Evolutionary conservation across 2,888 invertebrate species (phyloP).

Genomic region (Cantharis nigra): DNA sequence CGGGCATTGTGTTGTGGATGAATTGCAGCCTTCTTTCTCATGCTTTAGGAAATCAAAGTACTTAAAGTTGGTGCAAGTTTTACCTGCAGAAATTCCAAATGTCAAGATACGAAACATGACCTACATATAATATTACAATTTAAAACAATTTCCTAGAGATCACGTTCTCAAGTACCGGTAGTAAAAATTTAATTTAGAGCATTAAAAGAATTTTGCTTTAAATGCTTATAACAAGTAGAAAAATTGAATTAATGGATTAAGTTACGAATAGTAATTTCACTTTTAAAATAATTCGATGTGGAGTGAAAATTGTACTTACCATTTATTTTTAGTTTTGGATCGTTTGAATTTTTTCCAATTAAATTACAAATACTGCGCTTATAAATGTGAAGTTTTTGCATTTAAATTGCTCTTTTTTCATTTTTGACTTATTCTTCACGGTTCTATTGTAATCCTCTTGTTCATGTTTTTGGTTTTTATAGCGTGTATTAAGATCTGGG

Average conservation of each 20-base stretch:
- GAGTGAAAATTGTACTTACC: neutral
- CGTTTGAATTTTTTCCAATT: neutral
- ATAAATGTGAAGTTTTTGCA: neutral
- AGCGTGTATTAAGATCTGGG: neutral
- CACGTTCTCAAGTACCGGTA: too few species aligned
- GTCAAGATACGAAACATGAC: neutral
- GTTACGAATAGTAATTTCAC: neutral
- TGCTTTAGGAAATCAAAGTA: too few species aligned
- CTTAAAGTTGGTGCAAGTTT: too few species aligned
- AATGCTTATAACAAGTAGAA: too few species aligned
- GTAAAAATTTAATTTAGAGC: too few species aligned
- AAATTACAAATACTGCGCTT: neutral
- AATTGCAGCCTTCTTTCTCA: too few species aligned
- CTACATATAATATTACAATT: neutral
- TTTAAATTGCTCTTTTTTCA: neutral
- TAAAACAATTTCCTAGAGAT: neutral
- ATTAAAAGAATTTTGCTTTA: too few species aligned
- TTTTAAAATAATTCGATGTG: neutral
- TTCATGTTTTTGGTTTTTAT: neutral
- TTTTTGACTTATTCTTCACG: neutral
- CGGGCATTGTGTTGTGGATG: too few species aligned
- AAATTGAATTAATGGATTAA: neutral
- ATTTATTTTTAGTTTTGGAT: neutral
- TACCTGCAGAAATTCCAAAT: too few species aligned
- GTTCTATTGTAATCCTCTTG: neutral